Evolutionary conservation across 1,140 invertebrate species (phyloP), one percentile per base, ranked within the genome.

Genomic region (Doryteuthis pealeii): DNA sequence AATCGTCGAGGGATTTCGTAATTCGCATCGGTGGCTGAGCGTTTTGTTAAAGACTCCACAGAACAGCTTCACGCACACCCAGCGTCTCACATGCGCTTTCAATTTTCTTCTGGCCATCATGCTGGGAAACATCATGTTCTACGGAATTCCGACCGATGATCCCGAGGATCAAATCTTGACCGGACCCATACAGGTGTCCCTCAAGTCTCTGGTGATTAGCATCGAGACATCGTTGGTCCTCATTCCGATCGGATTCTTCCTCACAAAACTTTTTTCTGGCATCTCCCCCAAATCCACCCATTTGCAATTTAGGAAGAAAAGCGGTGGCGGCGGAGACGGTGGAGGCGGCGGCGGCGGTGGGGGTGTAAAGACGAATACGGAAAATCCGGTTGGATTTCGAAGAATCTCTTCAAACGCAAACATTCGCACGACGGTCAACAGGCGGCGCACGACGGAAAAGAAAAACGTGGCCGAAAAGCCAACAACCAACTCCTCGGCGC

Each of bases 61-160:
- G 18, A 87, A 84, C 69, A 49, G 73, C 0, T 87, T 87, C 71
- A 85, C 84, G 0, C 67, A 84, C 1, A 72, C 75, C 5, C 84
- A 87, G 70, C 71, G 86, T 18, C 66, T 86, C n/a, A 82, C 83
- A 15, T 86, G 84, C 75, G 78, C 79, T 5, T 74, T 87, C n/a
- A 80, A 75, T 26, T 65, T 87, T 0, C 77, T 87, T 3, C 54
- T 85, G 14, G 76, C 77, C 22, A 81, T 78, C 10, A 85, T 86
- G 84, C 67, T 86, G 62, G 74, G 81, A 2, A 85, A 80, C 67
- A 78, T 87, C 12, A 81, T 86, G 81, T 87, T 86, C 69, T 84
- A 85, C 67, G 84, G 82, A 10, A 71, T 84, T 12, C 80, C 80
- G 0, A 79, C 80, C n/a, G 78, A 80, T 43, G 76, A 81, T 54